Evolutionary conservation across 2,797 vertebrate species (phyloP).

Genomic region (Pangasius macronema): DNA sequence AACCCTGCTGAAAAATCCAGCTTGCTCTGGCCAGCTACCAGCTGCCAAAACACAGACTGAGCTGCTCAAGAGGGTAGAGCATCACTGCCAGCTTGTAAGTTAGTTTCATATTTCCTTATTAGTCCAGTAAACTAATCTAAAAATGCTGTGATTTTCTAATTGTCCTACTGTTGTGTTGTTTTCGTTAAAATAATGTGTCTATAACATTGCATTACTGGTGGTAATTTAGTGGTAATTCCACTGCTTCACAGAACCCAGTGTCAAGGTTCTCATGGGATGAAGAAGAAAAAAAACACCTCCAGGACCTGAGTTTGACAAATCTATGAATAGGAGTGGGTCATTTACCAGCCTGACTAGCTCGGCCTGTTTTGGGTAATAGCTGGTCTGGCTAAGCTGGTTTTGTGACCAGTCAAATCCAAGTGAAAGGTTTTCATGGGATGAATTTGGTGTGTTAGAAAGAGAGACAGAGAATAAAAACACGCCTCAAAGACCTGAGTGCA

Average conservation of each 20-base stretch:
- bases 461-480: background rate
- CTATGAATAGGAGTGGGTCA: background rate
- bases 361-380: background rate
- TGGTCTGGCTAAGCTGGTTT: background rate
- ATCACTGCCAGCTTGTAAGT: background rate
- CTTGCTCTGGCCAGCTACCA: background rate
- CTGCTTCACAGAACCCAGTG: background rate
- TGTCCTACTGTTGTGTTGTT: background rate
- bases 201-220: background rate
- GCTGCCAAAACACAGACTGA: background rate
- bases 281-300: too few species aligned
- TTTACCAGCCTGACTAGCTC: background rate
- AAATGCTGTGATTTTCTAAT: background rate
- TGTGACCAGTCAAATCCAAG: background rate
- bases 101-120: background rate
- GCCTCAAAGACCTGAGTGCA: background rate
- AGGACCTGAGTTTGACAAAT: background rate
- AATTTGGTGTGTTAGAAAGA: background rate
- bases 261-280: too few species aligned
- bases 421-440: background rate
- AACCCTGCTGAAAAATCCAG: background rate
- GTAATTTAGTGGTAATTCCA: background rate
- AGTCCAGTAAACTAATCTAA: background rate
- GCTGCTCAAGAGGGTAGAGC: background rate
- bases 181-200: background rate